These are phyloP conservation scores for Bedellia somnulentella DNA, from an alignment of 2,888 invertebrate genomes.

Conservation along the genomic window DNA sequence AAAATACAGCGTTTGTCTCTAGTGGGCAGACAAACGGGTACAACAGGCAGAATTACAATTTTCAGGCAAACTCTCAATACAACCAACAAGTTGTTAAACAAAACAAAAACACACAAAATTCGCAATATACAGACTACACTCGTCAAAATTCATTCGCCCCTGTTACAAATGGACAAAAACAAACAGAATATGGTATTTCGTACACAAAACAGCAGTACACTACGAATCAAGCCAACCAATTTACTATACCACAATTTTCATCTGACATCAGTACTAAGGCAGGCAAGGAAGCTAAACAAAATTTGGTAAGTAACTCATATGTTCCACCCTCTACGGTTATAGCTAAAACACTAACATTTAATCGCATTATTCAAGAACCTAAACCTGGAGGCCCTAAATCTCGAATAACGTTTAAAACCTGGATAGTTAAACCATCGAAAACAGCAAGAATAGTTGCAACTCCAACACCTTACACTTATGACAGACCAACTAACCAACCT, in stretches of 20 bases:
- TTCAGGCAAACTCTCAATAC: slow-evolving; percentile 13
- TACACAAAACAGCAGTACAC: slow-evolving; percentile 24
- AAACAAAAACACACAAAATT: slow-evolving; percentile 17
- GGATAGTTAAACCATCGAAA: slow-evolving; percentile 46
- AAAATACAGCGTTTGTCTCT: slow-evolving; percentile 10
- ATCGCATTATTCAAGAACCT: slow-evolving; percentile 29
- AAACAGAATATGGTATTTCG: slow-evolving; percentile 18
- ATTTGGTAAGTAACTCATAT: slow-evolving; percentile 39
- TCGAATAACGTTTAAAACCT: slow-evolving; percentile 43
- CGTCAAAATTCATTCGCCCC: neutral
- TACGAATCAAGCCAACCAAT: slow-evolving; percentile 20
- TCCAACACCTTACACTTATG: slow-evolving; percentile 28
- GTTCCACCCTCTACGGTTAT: slow-evolving; percentile 27
- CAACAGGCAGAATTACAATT: slow-evolving; percentile 16
- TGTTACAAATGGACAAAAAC: too few relatives aligned
- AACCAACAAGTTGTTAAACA: slow-evolving; percentile 18
- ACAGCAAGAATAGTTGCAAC: slow-evolving; percentile 24
- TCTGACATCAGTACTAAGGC: slow-evolving; percentile 19
- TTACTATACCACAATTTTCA: slow-evolving; percentile 17
- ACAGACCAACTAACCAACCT: slow-evolving; percentile 20
- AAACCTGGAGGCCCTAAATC: slow-evolving; percentile 35
- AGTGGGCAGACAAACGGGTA: too few relatives aligned
- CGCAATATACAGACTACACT: slow-evolving; percentile 20
- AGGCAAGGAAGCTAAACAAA: slow-evolving; percentile 30
- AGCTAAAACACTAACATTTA: slow-evolving; percentile 37